Evolutionary conservation across 2,797 vertebrate species (phyloP).

Genomic region (Nasua narica): DNA sequence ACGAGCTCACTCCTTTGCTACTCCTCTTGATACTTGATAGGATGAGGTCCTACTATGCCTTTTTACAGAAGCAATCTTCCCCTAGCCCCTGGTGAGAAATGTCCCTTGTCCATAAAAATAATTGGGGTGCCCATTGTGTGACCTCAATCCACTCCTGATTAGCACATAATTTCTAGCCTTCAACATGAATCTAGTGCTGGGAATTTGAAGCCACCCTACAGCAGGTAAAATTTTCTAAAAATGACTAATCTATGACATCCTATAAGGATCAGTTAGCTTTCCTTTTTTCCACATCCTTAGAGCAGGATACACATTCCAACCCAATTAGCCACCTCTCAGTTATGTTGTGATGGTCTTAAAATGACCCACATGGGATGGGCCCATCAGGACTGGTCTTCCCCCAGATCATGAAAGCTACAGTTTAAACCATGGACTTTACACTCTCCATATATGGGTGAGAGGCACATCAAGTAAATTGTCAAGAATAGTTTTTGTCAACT

Average conservation of each 20-base stretch:
- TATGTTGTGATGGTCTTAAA: not conserved
- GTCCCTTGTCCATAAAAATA: not conserved
- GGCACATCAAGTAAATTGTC: not conserved
- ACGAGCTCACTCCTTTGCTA: not conserved
- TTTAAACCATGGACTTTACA: not conserved
- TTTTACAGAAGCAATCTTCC: not conserved
- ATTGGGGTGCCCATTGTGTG: not conserved
- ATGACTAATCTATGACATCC: not conserved
- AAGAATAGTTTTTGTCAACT: not conserved
- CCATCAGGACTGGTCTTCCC: rapidly evolving
- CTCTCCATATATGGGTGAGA: not conserved
- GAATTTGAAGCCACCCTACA: not conserved
- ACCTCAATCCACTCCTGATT: not conserved
- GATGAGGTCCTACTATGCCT: not conserved
- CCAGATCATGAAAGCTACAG: not conserved
- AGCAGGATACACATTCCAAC: not conserved
- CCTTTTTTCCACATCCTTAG: not conserved
- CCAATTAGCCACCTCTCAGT: rapidly evolving
- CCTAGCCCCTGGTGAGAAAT: not conserved
- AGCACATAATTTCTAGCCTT: not conserved
- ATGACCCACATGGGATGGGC: not conserved
- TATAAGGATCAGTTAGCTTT: not conserved
- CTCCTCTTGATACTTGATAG: not conserved
- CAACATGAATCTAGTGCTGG: not conserved
- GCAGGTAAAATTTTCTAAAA: not conserved